Evolutionary conservation across 2,113 vertebrate genomes (phyloP).

Genomic region (Triplophysa siluroides): DNA sequence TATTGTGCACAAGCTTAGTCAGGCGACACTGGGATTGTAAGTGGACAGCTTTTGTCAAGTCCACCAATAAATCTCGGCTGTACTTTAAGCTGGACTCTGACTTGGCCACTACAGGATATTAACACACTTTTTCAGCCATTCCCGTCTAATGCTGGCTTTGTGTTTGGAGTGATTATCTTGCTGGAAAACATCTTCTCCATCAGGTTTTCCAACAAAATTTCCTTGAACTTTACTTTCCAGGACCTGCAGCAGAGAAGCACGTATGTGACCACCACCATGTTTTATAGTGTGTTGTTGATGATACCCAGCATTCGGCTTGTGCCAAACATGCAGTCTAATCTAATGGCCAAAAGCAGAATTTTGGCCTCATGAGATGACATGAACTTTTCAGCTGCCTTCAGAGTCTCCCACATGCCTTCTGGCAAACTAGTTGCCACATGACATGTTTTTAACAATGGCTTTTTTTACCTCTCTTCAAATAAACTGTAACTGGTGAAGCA

Average conservation of each 20-base stretch:
- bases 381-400: neutral
- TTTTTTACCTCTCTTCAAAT: neutral
- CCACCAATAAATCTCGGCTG: neutral
- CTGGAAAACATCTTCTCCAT: conserved; percentile 13
- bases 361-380: too few relatives aligned
- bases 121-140: neutral
- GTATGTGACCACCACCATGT: too few relatives aligned
- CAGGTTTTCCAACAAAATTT: neutral
- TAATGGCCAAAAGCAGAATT: too few relatives aligned
- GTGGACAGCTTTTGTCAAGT: neutral
- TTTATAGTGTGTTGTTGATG: too few relatives aligned
- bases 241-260: too few relatives aligned
- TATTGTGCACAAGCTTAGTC: neutral
- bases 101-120: neutral
- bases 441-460: conserved; percentile 5
- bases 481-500: neutral
- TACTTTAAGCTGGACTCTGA: neutral
- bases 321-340: too few relatives aligned
- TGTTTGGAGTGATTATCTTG: neutral
- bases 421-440: neutral
- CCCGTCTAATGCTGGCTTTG: neutral
- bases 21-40: neutral
- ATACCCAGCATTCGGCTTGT: too few relatives aligned
- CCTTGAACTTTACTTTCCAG: too few relatives aligned
- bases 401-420: conserved; percentile 4